Evolutionary conservation across 2,797 vertebrate species (phyloP), one percentile per base, ranked within the genome.

Genomic region (Eleutherodactylus coqui): DNA sequence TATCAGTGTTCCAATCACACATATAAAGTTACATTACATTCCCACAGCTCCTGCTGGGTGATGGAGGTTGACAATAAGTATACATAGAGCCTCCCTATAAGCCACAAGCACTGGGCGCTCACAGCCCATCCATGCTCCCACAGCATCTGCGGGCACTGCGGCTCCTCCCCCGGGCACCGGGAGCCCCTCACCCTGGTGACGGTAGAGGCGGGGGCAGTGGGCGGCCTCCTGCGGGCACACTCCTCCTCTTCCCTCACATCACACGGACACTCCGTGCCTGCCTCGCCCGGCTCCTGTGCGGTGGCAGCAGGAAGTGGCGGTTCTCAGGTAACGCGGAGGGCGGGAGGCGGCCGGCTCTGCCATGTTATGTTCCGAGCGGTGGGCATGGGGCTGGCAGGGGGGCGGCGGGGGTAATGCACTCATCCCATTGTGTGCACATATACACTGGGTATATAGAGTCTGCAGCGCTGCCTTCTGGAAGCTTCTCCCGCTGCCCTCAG

Each of bases 241-340:
- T 83, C 81, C 86, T 73, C 81, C 81, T 79, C 81, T 73, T 87
- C 86, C 80, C 53, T 34, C 38, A 16, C 45, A 60, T 79, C 32
- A 38, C 78, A 55, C 55, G 11, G 79, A 55, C 10, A 11, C 41
- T 10, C 36, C 0, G 21, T 51, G 38, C 27, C 41, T 64, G 84
- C 34, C 21, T 60, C 45, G 43, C n/a, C 80, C 41, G 51, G 75
- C 43, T 45, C 24, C 51, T n/a, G 36, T 34, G 75, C 73, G 29
- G 85, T 80, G 47, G 75, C 75, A 72, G 85, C 85, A 62, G 85
- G 80, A 83, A 83, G 85, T 73, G 81, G 75, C n/a, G 85, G 34
- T 67, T 43, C 16, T 10, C 34, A 86, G 85, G 85, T 86, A 86
- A 60, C 24, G 47, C 2, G 8, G n/a, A 2, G 81, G 27, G 64